A percentile compares a stretch with the other conserved stretches of the same genome.
Conservation (phyloP, 1,140 invertebrate species). For the Bombus picipes region DNA sequence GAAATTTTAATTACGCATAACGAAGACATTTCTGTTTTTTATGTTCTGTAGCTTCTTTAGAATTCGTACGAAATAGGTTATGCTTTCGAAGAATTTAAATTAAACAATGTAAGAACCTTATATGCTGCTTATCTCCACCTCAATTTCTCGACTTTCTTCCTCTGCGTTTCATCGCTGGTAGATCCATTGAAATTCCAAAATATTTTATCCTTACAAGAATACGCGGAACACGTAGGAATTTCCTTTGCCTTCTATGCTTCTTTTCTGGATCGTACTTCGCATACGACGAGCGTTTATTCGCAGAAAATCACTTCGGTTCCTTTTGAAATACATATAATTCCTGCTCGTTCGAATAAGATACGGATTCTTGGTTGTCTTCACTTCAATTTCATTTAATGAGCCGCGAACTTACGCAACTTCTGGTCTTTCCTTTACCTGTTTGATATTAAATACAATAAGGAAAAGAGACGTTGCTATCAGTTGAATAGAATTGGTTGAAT, state of each 20-base stretch:
- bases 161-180: not conserved
- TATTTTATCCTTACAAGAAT: not conserved
- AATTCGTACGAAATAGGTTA: not conserved
- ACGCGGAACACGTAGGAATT: constrained; percentile 4
- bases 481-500: too few species aligned
- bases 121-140: constrained; percentile 12
- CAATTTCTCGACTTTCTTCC: constrained; percentile 7
- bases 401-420: too few species aligned
- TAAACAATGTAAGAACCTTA: constrained; percentile 21
- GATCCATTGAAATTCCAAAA: constrained; percentile 24
- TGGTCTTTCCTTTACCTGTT: too few species aligned
- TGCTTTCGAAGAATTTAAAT: constrained; percentile 36
- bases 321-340: constrained; percentile 18
- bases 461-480: too few species aligned
- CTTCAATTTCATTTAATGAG: constrained; percentile 15
- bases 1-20: not conserved
- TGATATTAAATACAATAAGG: too few species aligned
- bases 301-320: not conserved
- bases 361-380: constrained; percentile 36
- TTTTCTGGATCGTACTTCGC: not conserved
- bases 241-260: not conserved
- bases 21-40: not conserved
- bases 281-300: not conserved
- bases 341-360: not conserved
- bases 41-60: not conserved